Percentiles rank a stretch among this genome's conserved stretches.
Conservation (phyloP, 2,797 vertebrate species). For the Numenius phaeopus region DNA sequence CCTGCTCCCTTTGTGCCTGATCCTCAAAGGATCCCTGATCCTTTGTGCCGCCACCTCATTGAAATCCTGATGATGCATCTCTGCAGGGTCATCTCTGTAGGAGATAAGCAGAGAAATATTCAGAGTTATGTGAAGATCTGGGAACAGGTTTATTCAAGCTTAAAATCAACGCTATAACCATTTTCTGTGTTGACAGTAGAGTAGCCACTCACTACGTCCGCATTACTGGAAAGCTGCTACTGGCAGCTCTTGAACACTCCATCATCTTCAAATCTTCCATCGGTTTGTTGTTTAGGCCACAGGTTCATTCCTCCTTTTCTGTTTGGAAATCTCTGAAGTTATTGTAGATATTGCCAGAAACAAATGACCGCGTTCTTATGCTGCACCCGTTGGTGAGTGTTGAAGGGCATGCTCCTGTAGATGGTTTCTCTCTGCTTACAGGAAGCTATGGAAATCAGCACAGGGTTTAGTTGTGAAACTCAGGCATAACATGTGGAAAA, state of each 20-base stretch:
- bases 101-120: background rate
- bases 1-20: fast-evolving
- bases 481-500: background rate
- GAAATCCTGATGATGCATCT: background rate
- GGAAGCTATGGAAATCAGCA: background rate
- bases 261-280: background rate
- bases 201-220: background rate
- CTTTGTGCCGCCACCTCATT: fast-evolving
- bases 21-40: background rate
- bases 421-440: background rate
- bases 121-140: background rate
- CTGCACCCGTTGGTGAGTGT: background rate
- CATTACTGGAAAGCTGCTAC: background rate
- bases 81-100: background rate
- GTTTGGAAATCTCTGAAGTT: background rate
- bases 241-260: background rate
- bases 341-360: background rate
- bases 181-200: background rate
- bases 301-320: background rate
- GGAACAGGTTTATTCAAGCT: background rate
- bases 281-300: background rate
- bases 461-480: background rate
- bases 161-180: background rate
- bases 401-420: background rate
- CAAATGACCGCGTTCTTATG: background rate